Base-by-base conservation (phyloP, 2,888 invertebrate species). In the Anthophora plumipes region DNA sequence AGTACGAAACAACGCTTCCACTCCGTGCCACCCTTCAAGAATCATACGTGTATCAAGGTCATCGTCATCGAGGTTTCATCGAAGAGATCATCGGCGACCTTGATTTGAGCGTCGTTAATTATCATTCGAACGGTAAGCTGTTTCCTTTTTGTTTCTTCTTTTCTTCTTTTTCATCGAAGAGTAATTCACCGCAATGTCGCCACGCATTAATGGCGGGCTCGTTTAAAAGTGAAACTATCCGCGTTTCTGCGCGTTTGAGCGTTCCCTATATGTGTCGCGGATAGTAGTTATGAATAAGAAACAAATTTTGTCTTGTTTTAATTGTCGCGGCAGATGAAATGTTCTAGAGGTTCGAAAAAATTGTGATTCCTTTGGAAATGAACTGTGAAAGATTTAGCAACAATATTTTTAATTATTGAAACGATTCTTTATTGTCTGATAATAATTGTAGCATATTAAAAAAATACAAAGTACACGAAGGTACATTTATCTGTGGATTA, bases 181-280 rank as follows among this genome's bases (percentile, higher is more conserved):
- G n/a, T 17, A 39, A 46, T 37, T 0, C 25, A 12, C 17, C 12
- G 22, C 14, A 14, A 46, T 9, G n/a, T 37, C 7, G 11, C 41
- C 31, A 25, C 22, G 20, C 50, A 55, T 25, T 17, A 31, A 68
- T 59, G 48, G 25, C 5, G 2, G 7, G 50, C 7, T 17, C 46
- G 37, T 43, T 39, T 59, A 76, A 69, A 63, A 82, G 72, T 69
- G 68, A 74, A 71, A 76, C 52, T 61, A 71, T 22, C 9, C 5
- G n/a, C 46, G 48, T 50, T 68, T 43, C 31, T 25, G 20, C 17
- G 14, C 31, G 63, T 54, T 59, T 52, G 3, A 20, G 37, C n/a
- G 11, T 1, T 52, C 3, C 20, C 1, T 41, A 63, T 17, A 17
- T 7, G 3, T 17, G 22, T 14, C 12, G 14, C 12, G 46, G n/a